Evolutionary conservation across 2,797 vertebrate genomes (phyloP).

Genomic region (Emys orbicularis): DNA sequence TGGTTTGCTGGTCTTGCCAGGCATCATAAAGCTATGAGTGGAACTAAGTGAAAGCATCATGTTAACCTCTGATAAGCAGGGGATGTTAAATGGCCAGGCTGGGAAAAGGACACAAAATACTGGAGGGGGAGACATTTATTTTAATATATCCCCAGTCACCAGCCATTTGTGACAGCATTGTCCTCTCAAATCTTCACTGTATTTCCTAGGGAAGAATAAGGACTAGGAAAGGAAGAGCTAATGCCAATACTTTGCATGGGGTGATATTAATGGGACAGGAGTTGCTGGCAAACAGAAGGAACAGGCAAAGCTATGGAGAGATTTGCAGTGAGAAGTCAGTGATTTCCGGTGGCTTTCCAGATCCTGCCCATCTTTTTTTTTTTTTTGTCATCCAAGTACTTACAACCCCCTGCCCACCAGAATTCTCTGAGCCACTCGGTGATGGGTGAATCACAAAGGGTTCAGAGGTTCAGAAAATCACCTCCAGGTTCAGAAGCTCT

Average conservation of each 20-base stretch:
- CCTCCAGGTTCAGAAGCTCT: too few species aligned
- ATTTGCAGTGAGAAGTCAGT: background rate
- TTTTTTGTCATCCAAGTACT: too few species aligned
- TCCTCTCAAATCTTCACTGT: background rate
- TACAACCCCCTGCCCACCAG: too few species aligned
- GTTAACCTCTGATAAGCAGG: background rate
- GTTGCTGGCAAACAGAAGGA: background rate
- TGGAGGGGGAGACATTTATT: background rate
- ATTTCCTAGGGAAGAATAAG: background rate
- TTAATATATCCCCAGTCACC: background rate
- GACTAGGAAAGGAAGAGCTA: background rate
- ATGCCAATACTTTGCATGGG: background rate
- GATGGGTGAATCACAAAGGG: too few species aligned
- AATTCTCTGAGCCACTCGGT: too few species aligned
- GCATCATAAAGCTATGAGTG: background rate
- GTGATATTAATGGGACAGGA: background rate
- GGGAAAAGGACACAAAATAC: too few species aligned
- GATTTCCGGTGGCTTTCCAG: background rate
- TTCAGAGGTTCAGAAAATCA: too few species aligned
- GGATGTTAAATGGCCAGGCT: background rate
- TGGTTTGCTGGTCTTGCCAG: background rate
- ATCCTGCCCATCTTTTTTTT: background rate
- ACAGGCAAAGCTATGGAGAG: background rate
- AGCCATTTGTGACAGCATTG: background rate
- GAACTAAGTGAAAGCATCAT: background rate